Evolutionary conservation across 2,113 vertebrate genomes (phyloP), one percentile per base, ranked within the genome.

Genomic region (Tricholaema leucomelas): DNA sequence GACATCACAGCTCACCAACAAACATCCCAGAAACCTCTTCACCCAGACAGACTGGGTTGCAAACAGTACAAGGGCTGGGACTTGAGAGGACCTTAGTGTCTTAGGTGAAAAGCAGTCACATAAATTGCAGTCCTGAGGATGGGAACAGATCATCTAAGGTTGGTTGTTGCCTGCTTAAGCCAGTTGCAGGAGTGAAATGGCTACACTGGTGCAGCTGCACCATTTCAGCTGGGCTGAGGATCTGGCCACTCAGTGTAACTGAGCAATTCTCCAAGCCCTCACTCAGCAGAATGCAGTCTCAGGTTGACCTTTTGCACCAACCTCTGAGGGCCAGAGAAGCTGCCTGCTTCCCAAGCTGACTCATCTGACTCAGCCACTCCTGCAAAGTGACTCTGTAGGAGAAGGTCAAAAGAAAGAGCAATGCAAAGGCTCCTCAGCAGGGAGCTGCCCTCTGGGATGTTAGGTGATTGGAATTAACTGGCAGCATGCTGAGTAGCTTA

Each of bases 381-480:
- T 94, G 92, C 95, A 93, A 95, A 94, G 96, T 96, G 93, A 89
- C 91, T 95, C 92, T 89, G 95, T 87, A 82, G 87, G 92, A 93
- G 94, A 93, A 96, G 91, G 95, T 93, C 88, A 96, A 94, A 96
- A 93, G 91, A 94, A 95, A 92, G 87, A 83, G 81, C 60, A 89
- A 91, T 95, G 67, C 91, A 95, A 96, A 96, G 87, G 79, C 46
- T 85, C 30, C 94, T 85, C 95, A 94, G 94, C 91, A 87, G 94
- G 92, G 89, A 93, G 79, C 89, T 96, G 91, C 91, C 94, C 94
- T 96, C 85, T 91, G 96, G 94, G 94, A 96, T 96, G 95, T 96
- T 93, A 94, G 92, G 93, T 92, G 94, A 93, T 96, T 96, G 91
- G 95, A 94, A 96, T 96, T 93, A 95, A 95, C 94, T 94, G 89